phyloP scores from a whole-genome alignment of 1,140 invertebrate species.

The Lethocerus indicus region DNA sequence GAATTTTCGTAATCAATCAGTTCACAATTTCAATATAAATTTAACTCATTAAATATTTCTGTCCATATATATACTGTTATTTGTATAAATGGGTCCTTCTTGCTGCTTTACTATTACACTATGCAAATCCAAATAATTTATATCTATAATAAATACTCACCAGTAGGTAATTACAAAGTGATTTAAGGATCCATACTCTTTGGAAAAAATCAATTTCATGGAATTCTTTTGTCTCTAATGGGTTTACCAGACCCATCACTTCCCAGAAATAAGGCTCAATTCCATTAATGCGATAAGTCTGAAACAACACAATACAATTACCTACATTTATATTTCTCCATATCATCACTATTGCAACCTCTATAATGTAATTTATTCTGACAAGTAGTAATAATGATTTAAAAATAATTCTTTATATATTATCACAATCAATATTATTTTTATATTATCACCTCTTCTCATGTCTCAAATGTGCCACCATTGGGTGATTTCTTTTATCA shows the following conservation, averaged over 20 bases:
- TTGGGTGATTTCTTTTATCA: background rate
- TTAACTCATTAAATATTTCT: too few relatives aligned
- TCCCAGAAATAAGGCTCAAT: constrained; percentile 26
- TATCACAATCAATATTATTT: background rate
- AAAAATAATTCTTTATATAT: background rate
- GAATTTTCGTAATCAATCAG: too few relatives aligned
- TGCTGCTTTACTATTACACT: too few relatives aligned
- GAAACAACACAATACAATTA: constrained; percentile 9
- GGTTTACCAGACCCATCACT: constrained; percentile 26
- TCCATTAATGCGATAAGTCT: constrained; percentile 26
- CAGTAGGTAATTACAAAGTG: constrained; percentile 28
- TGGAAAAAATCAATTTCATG: constrained; percentile 29
- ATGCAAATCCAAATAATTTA: too few relatives aligned
- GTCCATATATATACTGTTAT: too few relatives aligned
- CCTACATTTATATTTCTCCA: background rate
- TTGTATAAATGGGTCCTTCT: too few relatives aligned
- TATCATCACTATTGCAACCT: background rate
- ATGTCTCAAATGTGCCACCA: background rate
- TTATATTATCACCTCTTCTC: background rate
- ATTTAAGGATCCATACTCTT: constrained; percentile 32
- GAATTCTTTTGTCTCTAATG: constrained; percentile 26
- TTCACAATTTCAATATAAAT: too few relatives aligned
- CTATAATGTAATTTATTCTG: background rate
- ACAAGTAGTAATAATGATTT: background rate
- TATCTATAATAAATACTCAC: constrained; percentile 16